Percentiles rank a stretch among this genome's conserved stretches.
Evolutionary conservation across 2,113 vertebrate species (phyloP).

Genomic region (Chaenocephalus aceratus): DNA sequence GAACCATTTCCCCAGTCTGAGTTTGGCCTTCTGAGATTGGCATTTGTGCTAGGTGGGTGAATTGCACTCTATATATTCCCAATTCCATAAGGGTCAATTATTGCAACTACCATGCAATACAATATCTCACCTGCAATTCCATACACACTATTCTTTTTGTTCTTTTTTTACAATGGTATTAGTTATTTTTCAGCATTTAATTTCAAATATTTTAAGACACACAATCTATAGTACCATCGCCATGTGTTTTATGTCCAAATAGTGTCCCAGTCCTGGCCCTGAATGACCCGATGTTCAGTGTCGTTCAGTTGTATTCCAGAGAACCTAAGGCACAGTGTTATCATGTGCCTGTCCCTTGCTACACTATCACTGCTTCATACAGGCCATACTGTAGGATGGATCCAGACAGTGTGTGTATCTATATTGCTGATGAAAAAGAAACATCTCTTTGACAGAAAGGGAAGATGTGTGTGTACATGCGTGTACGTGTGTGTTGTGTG

Average conservation of each 20-base stretch:
- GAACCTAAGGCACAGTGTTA: not conserved
- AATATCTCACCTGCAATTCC: not conserved
- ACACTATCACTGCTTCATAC: constrained; percentile 26
- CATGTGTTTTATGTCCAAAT: not conserved
- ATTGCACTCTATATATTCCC: not conserved
- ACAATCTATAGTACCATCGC: not conserved
- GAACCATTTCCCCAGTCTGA: not conserved
- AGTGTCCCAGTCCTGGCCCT: not conserved
- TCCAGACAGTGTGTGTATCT: constrained; percentile 26
- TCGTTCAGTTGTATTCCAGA: not conserved
- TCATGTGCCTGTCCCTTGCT: not conserved
- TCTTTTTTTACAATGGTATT: not conserved
- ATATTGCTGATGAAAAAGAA: constrained; percentile 33
- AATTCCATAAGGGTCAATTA: not conserved
- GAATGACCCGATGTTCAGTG: not conserved
- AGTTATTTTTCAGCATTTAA: not conserved
- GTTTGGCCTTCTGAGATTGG: not conserved
- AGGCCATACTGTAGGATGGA: not conserved
- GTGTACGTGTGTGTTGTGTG: constrained; percentile 14
- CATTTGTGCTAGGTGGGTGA: not conserved
- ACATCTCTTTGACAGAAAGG: constrained; percentile 21
- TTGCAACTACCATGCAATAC: not conserved
- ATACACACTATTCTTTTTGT: not conserved
- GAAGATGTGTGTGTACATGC: constrained; percentile 15
- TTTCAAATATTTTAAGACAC: constrained; percentile 3